Base-by-base conservation (phyloP, 2,113 vertebrate genomes). In the Piaya cayana region DNA sequence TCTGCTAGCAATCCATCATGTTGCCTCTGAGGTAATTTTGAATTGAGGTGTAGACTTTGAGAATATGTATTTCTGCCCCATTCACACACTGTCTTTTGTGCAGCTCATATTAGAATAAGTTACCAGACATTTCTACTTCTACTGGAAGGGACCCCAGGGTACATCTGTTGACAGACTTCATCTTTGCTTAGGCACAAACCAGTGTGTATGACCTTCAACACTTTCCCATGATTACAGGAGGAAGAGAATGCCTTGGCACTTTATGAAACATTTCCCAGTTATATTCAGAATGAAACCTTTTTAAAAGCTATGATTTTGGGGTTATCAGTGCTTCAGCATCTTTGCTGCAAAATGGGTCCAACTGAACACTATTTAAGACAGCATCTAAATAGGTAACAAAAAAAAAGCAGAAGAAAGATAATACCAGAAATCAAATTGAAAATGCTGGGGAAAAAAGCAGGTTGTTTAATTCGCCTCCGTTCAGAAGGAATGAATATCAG, bases 401-500 rank as follows among this genome's bases (percentile, higher is more conserved):
- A 69, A 63, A 69, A 47, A 79, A 79, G 29, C 18, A 64, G 56
- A 58, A 55, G 32, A 81, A 62, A 70, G 43, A 43, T 42, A 77
- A 20, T 37, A 81, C 32, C 60, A 84, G 23, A 84, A 92, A 86
- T 4, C 20, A 19, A 32, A 43, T 9, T 0, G 3, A 43, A 67
- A 63, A 49, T 12, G 15, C 11, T 11, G 34, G 8, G 8, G 42
- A 67, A 53, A 63, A 63, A 21, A 5, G 2, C 12, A 53, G 72
- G 62, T 62, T 9, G 8, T 78, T 20, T 70, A 30, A 84, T 89
- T 79, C 68, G 7, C 42, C 30, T 59, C n/a, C 60, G 65, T 86
- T 95, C 86, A 64, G 69, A 78, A 62, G 68, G 63, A 91, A 89
- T 94, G 43, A 64, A 75, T 65, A 82, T 53, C 52, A 86, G 83